phyloP scores from a whole-genome alignment of 2,113 vertebrate species.

The Macquaria australasica region DNA sequence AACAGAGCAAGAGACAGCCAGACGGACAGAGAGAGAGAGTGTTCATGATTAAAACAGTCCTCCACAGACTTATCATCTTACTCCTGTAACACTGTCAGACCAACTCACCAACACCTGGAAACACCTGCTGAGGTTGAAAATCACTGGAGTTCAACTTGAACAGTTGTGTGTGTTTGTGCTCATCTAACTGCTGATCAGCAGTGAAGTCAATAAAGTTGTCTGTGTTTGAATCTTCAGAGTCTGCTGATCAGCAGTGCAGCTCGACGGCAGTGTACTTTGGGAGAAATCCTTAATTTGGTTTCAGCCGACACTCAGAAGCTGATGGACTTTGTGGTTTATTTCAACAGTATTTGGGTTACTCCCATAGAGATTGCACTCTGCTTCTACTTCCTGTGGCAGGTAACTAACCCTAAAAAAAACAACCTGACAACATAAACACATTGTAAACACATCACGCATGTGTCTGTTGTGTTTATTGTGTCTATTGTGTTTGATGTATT shows the following conservation, averaged over 20 bases:
- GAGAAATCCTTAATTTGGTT: slow-evolving; percentile 90
- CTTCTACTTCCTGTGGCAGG: slow-evolving; percentile 92
- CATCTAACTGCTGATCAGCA: background rate
- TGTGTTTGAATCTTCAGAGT: slow-evolving; percentile 77
- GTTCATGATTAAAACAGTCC: no score
- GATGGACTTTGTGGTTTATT: slow-evolving; percentile 87
- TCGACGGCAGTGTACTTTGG: slow-evolving; percentile 79
- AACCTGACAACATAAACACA: background rate
- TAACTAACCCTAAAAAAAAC: no score
- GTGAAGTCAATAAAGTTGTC: background rate
- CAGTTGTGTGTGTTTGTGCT: background rate
- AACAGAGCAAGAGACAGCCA: no score
- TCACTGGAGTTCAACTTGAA: background rate
- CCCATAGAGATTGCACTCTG: slow-evolving; percentile 88
- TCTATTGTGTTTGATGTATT: no score
- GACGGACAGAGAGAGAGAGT: no score
- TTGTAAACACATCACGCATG: background rate
- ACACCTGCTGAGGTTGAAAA: background rate
- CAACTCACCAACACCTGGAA: background rate
- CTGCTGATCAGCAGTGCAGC: slow-evolving; percentile 86
- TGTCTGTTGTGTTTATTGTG: no score
- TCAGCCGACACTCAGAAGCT: slow-evolving; percentile 90
- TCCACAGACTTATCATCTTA: no score
- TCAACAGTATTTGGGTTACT: slow-evolving; percentile 89
- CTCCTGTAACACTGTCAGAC: no score